These are phyloP conservation scores for Lerista edwardsae DNA, from an alignment of 2,797 vertebrate species.

Conservation along the genomic window DNA sequence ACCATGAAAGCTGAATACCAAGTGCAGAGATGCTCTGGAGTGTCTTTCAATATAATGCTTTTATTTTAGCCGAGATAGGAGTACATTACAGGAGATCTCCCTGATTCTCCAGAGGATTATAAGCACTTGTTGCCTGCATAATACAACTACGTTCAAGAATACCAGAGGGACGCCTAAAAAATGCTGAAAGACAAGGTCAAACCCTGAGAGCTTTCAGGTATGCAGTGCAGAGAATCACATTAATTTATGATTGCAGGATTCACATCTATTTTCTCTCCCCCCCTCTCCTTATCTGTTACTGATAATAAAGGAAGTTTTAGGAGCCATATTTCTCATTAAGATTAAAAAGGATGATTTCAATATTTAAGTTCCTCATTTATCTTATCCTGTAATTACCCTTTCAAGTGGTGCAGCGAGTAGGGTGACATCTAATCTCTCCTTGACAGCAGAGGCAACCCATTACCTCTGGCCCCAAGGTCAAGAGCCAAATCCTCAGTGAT, in stretches of 20 bases:
- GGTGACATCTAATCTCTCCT: slow-evolving; percentile 34
- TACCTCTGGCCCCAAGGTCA: slow-evolving; percentile 14
- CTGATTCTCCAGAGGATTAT: slow-evolving; percentile 41
- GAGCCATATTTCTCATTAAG: slow-evolving; percentile 46
- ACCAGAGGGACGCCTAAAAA: slow-evolving; percentile 58
- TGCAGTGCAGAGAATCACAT: slow-evolving; percentile 15
- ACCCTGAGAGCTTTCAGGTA: slow-evolving; percentile 45
- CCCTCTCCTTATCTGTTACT: slow-evolving; percentile 46
- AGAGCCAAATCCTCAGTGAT: not conserved
- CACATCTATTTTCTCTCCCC: too few species aligned
- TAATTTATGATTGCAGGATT: slow-evolving; percentile 46
- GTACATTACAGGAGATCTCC: slow-evolving; percentile 41
- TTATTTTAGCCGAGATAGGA: slow-evolving; percentile 50
- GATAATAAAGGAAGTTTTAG: slow-evolving; percentile 44
- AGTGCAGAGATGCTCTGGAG: slow-evolving; percentile 9
- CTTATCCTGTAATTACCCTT: slow-evolving; percentile 35
- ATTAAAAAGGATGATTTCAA: slow-evolving; percentile 58
- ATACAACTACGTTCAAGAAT: slow-evolving; percentile 53
- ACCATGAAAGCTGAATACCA: slow-evolving; percentile 39
- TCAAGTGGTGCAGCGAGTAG: slow-evolving; percentile 14
- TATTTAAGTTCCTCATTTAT: slow-evolving; percentile 58
- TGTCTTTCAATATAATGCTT: slow-evolving; percentile 49
- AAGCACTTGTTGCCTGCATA: slow-evolving; percentile 58
- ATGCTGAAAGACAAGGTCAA: slow-evolving; percentile 62
- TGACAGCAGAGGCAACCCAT: slow-evolving; percentile 20